These are phyloP conservation scores for Leptodactylus fallax DNA, from an alignment of 2,797 vertebrate species.

Conservation along the genomic window DNA sequence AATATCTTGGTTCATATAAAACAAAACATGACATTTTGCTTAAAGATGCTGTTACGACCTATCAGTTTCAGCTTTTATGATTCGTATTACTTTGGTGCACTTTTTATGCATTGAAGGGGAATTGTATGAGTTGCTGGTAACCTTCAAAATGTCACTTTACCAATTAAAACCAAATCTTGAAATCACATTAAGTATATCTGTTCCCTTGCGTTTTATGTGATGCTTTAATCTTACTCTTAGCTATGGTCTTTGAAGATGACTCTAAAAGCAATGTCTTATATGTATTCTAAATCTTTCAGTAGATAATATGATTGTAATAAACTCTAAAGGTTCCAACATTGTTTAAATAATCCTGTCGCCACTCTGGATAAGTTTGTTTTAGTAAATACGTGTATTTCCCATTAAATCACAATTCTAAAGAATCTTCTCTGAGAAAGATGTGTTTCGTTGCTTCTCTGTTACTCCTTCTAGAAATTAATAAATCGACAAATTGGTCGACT, in stretches of 20 bases:
- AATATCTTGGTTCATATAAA: constrained; percentile 7
- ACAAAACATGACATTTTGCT: constrained; percentile 40
- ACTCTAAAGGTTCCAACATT: too few species aligned
- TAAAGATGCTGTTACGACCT: constrained; percentile 10
- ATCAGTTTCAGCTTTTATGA: constrained; percentile 18
- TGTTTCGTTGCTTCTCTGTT: too few species aligned
- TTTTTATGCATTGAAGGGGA: not conserved
- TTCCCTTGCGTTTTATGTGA: not conserved
- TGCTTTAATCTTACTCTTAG: not conserved
- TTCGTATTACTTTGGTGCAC: not conserved
- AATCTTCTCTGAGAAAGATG: too few species aligned
- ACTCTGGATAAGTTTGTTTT: too few species aligned
- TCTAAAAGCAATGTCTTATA: not conserved
- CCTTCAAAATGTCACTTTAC: constrained; percentile 40
- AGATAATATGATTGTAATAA: not conserved
- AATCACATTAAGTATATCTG: not conserved
- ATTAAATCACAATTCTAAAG: too few species aligned
- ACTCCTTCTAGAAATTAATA: too few species aligned
- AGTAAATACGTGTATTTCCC: too few species aligned
- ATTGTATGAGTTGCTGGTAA: not conserved
- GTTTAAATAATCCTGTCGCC: too few species aligned
- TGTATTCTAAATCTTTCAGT: not conserved
- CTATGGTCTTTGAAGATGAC: not conserved
- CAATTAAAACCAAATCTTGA: constrained; percentile 41
- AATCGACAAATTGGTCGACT: too few species aligned